Conservation (phyloP, 1,140 invertebrate species). For the Drosophila virilis region DNA sequence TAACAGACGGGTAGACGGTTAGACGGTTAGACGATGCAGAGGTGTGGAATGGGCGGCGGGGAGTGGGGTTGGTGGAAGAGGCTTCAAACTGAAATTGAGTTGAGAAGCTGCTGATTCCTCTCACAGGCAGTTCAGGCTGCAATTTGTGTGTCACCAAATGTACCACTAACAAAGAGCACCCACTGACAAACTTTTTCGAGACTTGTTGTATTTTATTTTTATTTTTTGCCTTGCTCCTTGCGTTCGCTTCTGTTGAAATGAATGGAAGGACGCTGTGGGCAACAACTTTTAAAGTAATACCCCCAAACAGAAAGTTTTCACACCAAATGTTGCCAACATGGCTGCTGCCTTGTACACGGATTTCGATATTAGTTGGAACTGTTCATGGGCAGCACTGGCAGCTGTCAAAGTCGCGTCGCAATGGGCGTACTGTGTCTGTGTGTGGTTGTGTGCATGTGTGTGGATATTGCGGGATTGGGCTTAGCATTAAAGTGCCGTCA, state of each 20-base stretch:
- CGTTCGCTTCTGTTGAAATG: constrained; percentile 36
- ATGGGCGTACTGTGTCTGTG: background rate
- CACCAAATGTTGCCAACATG: constrained; percentile 74
- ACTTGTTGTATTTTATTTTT: constrained; percentile 52
- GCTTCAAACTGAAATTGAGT: constrained; percentile 61
- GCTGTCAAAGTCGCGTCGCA: constrained; percentile 34
- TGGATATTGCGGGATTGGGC: constrained; percentile 22
- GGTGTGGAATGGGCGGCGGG: background rate
- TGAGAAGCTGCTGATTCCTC: constrained; percentile 47
- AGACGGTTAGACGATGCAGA: background rate
- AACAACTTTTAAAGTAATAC: constrained; percentile 69
- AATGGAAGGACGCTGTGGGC: constrained; percentile 60
- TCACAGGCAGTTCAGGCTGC: constrained; percentile 44
- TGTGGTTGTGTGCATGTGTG: background rate
- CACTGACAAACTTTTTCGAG: constrained; percentile 52
- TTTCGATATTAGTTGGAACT: constrained; percentile 67
- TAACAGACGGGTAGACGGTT: background rate
- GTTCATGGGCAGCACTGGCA: constrained; percentile 49
- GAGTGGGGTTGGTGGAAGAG: constrained; percentile 8
- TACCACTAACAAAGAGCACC: constrained; percentile 60
- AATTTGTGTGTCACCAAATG: constrained; percentile 74
- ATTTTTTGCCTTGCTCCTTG: constrained; percentile 15
- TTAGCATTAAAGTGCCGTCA: constrained; percentile 65
- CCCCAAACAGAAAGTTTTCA: constrained; percentile 64
- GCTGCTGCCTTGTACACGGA: constrained; percentile 55